These are phyloP conservation scores for Popillia japonica DNA, from an alignment of 1,140 invertebrate species.

Conservation along the genomic window DNA sequence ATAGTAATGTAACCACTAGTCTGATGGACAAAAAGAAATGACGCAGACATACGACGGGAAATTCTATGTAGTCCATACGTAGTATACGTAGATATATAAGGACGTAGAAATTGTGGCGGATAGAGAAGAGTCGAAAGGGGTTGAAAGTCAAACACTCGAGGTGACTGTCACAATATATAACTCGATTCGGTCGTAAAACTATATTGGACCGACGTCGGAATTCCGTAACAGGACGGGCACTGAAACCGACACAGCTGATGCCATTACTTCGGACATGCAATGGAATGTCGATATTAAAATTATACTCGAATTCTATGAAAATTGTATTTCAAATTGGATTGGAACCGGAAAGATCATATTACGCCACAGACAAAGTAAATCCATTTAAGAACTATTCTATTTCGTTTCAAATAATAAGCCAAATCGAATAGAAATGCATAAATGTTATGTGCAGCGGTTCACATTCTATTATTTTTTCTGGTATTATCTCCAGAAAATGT, in stretches of 20 bases:
- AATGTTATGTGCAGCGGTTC: too few relatives aligned
- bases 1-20: conserved; percentile 18
- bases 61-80: conserved; percentile 10
- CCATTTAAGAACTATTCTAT: not conserved
- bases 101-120: not conserved
- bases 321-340: conserved; percentile 17
- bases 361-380: not conserved
- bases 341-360: not conserved
- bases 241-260: not conserved
- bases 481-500: too few relatives aligned
- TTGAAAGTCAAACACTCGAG: conserved; percentile 34
- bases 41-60: not conserved
- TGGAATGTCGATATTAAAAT: conserved; percentile 25
- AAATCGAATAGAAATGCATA: not conserved
- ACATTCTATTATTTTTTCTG: too few relatives aligned
- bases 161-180: conserved; percentile 32
- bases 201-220: not conserved
- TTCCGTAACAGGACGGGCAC: not conserved
- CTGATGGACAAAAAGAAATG: conserved; percentile 13
- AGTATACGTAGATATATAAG: not conserved
- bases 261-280: conserved; percentile 6
- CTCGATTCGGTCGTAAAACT: conserved; percentile 29
- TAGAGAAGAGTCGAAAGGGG: not conserved
- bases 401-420: not conserved
- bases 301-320: conserved; percentile 16